Evolutionary conservation across 2,888 invertebrate species (phyloP).

Genomic region (Iphiclides podalirius): DNA sequence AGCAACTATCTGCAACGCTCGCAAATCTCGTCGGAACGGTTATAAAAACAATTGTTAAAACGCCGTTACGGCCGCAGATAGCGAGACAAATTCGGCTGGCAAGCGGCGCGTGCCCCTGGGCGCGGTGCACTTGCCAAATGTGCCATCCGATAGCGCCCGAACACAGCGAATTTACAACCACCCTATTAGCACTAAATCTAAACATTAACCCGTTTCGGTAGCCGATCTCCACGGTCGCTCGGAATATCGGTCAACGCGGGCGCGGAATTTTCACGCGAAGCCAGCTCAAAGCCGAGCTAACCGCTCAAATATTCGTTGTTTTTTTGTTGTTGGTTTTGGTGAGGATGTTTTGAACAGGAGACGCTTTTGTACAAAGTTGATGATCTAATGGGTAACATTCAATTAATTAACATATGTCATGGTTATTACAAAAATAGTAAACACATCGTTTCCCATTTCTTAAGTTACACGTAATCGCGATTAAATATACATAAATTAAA

Average conservation of each 20-base stretch:
- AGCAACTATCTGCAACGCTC: background rate
- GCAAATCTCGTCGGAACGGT: slow-evolving; percentile 29
- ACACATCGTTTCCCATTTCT: too few species aligned
- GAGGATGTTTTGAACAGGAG: too few species aligned
- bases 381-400: too few species aligned
- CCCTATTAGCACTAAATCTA: slow-evolving; percentile 80
- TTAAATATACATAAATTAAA: too few species aligned
- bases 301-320: too few species aligned
- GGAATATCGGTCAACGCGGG: slow-evolving; percentile 60
- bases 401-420: too few species aligned
- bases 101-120: slow-evolving; percentile 51
- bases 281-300: too few species aligned
- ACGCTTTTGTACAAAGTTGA: too few species aligned
- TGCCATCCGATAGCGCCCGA: slow-evolving; percentile 75
- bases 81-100: slow-evolving; percentile 65
- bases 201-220: slow-evolving; percentile 77
- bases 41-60: slow-evolving; percentile 67
- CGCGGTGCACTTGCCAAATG: slow-evolving; percentile 69
- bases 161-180: slow-evolving; percentile 75
- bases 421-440: too few species aligned
- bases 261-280: slow-evolving; percentile 51
- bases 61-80: slow-evolving; percentile 51
- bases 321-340: too few species aligned
- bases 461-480: too few species aligned
- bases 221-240: slow-evolving; percentile 65